Evolutionary conservation across 2,113 vertebrate species (phyloP).

Genomic region (Crotalus viridis): DNA sequence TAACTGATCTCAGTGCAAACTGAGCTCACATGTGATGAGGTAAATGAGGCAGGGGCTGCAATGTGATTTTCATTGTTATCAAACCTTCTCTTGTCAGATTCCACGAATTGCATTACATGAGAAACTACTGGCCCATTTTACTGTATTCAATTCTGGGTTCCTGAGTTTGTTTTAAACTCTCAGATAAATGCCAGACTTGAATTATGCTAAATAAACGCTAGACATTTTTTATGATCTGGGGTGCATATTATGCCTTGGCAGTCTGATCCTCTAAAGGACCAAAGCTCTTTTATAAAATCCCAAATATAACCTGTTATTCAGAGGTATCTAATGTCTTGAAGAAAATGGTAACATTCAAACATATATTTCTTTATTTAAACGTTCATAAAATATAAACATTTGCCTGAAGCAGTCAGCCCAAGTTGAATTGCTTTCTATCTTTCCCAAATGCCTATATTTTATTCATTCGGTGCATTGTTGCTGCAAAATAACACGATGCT

Average conservation of each 20-base stretch:
- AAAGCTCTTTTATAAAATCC: neutral
- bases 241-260: neutral
- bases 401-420: neutral
- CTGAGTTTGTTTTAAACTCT: neutral
- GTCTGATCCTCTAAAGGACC: neutral
- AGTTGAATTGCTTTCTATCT: neutral
- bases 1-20: neutral
- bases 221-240: neutral
- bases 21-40: neutral
- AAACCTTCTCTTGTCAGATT: neutral
- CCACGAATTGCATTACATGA: neutral
- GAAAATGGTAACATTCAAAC: slow-evolving; percentile 1
- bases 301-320: neutral
- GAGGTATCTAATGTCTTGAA: neutral
- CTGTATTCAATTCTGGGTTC: neutral
- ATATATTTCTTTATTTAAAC: slow-evolving; percentile 6
- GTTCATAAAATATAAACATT: slow-evolving; percentile 4
- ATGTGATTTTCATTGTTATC: neutral
- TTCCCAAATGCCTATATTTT: neutral
- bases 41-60: neutral
- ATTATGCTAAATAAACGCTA: neutral
- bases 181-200: neutral
- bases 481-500: neutral
- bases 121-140: neutral
- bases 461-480: neutral